Base-by-base conservation (phyloP, 2,113 vertebrate genomes). In the Microcebus ravelobensis region DNA sequence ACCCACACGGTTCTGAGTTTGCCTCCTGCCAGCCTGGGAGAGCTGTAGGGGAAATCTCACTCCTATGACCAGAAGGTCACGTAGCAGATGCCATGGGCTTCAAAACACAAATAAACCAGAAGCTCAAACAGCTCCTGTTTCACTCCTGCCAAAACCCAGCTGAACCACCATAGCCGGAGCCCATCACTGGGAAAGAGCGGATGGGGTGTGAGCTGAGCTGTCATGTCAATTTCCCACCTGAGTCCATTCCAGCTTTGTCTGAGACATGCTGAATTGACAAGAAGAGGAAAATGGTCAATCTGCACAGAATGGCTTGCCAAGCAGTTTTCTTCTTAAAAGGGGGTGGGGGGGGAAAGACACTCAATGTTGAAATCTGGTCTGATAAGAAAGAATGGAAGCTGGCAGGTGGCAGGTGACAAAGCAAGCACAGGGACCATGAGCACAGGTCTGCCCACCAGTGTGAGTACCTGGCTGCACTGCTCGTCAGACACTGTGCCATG, bases 251-350 rank as follows among this genome's bases (percentile, higher is more conserved):
- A 88, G 92, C 87, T 95, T 87, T 94, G 92, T 96, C 79, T 76
- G 34, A 71, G 50, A 61, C 17, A 27, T 0, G 70, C 42, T 20
- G 57, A 87, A 84, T 48, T 63, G 31, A 65, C 92, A 65, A 0
- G 50, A 52, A 48, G 87, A 93, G 81, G 77, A 91, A 88, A 81
- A 80, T 6, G 9, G 88, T 67, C 96, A 86, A 89, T 95, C 96
- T 86, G 74, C 21, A 79, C 20, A 83, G 55, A 82, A 34, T 3
- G 8, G 39, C 87, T 36, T 79, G 96, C 92, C 93, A 89, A 45
- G 63, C 55, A 18, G 61, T 79, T 94, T 17, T 92, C 52, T 71
- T 96, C 94, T 48, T 73, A 29, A 85, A 71, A 70, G 68, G 52
- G 45, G 45, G 42, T 5, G 42, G 45, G 45, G 48, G 74, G 48